phyloP scores from a whole-genome alignment of 2,113 vertebrate species.

The Fukomys damarensis region DNA sequence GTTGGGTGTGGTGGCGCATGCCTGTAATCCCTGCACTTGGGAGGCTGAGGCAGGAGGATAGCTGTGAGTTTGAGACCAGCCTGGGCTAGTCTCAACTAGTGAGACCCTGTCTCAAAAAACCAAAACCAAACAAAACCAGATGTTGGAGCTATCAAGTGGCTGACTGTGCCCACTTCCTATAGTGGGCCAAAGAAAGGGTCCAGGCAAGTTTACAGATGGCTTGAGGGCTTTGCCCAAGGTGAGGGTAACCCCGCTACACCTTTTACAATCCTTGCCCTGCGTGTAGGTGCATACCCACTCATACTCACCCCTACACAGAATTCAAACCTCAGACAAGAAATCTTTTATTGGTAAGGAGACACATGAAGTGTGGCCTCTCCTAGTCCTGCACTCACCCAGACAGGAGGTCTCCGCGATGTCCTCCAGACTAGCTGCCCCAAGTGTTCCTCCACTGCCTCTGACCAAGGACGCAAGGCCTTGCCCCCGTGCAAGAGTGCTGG shows the following conservation, averaged over 20 bases:
- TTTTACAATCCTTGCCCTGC: not conserved
- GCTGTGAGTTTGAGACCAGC: no score
- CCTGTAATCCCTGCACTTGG: no score
- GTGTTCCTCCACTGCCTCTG: no score
- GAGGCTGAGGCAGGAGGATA: no score
- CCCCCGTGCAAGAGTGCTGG: no score
- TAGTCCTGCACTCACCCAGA: not conserved
- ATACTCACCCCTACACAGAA: not conserved
- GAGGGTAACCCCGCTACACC: not conserved
- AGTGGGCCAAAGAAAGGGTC: not conserved
- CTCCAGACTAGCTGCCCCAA: no score
- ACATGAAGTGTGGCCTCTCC: slow-evolving; percentile 17
- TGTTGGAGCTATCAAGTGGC: not conserved
- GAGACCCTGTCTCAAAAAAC: no score
- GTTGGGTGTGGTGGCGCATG: no score
- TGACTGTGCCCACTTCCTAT: not conserved
- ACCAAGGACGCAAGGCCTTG: no score
- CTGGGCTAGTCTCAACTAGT: no score
- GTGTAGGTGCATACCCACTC: not conserved
- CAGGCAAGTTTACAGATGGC: not conserved
- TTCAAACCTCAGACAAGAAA: slow-evolving; percentile 61
- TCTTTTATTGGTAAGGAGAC: slow-evolving; percentile 74
- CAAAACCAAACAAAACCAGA: no score
- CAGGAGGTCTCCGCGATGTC: not conserved
- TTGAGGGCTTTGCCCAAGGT: not conserved